Evolutionary conservation across 2,888 invertebrate species (phyloP).

Genomic region (Camptogramma bilineatum): DNA sequence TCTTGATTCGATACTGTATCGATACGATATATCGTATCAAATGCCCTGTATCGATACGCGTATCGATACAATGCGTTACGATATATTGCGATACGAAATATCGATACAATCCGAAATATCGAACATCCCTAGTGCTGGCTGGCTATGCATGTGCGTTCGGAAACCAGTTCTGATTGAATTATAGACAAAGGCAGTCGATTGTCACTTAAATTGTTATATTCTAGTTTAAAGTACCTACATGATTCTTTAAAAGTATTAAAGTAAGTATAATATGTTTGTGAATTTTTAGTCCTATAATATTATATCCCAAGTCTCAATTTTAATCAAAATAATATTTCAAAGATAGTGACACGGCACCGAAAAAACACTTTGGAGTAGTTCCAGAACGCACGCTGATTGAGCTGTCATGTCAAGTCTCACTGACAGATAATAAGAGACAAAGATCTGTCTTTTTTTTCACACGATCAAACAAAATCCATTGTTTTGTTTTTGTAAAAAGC

Average conservation of each 20-base stretch:
- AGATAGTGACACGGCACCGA: neutral
- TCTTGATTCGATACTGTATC: no score
- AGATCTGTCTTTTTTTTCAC: neutral
- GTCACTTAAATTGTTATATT: neutral
- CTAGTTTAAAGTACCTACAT: neutral
- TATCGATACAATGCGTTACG: no score
- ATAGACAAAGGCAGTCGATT: neutral
- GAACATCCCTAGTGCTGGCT: no score
- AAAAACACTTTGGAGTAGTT: constrained; percentile 23
- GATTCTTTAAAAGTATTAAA: neutral
- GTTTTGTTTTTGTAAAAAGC: constrained; percentile 3
- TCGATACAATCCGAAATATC: no score
- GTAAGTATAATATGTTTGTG: neutral
- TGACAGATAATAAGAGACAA: constrained; percentile 14
- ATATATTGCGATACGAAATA: no score
- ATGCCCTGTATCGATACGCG: no score
- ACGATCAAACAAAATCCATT: constrained; percentile 10
- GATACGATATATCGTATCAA: no score
- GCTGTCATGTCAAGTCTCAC: constrained; percentile 45
- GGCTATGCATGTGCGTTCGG: constrained; percentile 52
- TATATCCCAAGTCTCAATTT: neutral
- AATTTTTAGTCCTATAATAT: neutral
- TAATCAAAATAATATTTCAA: no score
- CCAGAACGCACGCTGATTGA: constrained; percentile 53
- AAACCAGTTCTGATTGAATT: constrained; percentile 33